Evolutionary conservation across 1,140 invertebrate species (phyloP).

Genomic region (Araneus ventricosus): DNA sequence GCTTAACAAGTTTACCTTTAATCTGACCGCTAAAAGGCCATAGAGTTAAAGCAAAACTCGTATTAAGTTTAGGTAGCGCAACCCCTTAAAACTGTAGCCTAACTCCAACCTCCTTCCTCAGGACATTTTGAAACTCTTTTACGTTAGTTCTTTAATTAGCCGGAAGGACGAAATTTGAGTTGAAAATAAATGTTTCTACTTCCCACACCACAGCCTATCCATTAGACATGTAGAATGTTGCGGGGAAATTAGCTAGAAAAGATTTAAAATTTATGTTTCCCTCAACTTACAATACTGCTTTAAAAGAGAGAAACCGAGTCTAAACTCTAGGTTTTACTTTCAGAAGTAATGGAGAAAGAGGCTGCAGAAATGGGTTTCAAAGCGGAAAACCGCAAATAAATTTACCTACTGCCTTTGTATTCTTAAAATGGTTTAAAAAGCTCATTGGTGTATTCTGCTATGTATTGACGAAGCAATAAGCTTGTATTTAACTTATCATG

Average conservation of each 20-base stretch:
- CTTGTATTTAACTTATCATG: too few species aligned
- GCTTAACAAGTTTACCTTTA: background rate
- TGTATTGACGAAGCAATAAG: too few species aligned
- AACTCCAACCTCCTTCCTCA: background rate
- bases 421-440: too few species aligned
- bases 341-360: too few species aligned
- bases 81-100: background rate
- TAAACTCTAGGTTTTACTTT: too few species aligned
- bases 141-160: slow-evolving; percentile 28
- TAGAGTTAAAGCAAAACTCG: background rate
- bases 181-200: slow-evolving; percentile 37
- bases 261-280: slow-evolving; percentile 22
- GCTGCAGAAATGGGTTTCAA: too few species aligned
- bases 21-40: background rate
- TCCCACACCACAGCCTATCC: background rate
- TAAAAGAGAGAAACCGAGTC: background rate
- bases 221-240: slow-evolving; percentile 25
- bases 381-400: too few species aligned
- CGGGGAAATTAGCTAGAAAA: background rate
- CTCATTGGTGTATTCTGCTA: too few species aligned
- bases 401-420: too few species aligned
- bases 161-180: slow-evolving; percentile 9
- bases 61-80: background rate
- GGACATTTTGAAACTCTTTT: background rate
- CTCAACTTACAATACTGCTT: background rate